phyloP scores from a whole-genome alignment of 2,797 vertebrate genomes.

The Mormyrops attenuatus region DNA sequence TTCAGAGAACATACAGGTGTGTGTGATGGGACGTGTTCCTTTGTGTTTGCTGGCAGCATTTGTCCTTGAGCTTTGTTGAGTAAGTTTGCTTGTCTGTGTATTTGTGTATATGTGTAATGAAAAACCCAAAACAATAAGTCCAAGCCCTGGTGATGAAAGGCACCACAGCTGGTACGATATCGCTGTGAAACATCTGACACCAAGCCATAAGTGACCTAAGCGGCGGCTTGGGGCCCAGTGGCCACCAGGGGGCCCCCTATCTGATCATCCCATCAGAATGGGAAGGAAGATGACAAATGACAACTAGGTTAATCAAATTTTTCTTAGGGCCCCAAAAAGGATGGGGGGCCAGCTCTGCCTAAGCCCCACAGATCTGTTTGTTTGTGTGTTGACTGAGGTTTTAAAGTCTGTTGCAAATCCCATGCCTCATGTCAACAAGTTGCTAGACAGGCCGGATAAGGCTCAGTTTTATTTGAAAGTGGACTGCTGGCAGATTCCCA shows the following conservation, averaged over 20 bases:
- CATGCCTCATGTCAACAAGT: neutral
- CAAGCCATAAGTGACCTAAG: neutral
- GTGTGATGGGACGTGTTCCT: neutral
- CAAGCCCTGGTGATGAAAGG: neutral
- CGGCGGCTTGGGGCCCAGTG: neutral
- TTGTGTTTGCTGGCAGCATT: neutral
- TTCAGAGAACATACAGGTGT: neutral
- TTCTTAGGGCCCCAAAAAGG: neutral
- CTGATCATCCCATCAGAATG: neutral
- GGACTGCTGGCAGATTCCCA: neutral
- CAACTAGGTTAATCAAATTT: neutral
- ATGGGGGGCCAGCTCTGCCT: neutral
- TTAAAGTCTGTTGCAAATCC: neutral
- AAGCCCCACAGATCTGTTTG: neutral
- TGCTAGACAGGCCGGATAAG: neutral
- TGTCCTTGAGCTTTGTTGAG: slow-evolving; percentile 5
- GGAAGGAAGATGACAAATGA: neutral
- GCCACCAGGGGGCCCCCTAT: neutral
- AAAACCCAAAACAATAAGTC: neutral
- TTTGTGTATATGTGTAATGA: neutral
- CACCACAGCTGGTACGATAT: neutral
- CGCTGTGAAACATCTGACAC: neutral
- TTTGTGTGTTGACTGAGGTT: neutral
- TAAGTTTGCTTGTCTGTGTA: neutral
- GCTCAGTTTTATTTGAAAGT: neutral